Evolutionary conservation across 2,888 invertebrate species (phyloP).

Genomic region (Cylloceria caligata): DNA sequence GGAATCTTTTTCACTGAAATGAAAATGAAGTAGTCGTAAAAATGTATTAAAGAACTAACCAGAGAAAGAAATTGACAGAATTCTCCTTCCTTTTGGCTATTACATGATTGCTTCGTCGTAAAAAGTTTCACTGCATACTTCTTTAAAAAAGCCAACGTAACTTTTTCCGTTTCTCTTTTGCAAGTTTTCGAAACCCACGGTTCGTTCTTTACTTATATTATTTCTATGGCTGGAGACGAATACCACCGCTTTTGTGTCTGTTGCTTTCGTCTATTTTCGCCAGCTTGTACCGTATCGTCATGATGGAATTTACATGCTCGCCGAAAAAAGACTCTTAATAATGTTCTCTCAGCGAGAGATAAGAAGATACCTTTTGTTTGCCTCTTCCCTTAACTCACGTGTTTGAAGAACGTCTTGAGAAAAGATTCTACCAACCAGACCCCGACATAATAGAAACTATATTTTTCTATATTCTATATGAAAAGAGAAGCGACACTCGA

Average conservation of each 20-base stretch:
- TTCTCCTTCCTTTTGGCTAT: neutral
- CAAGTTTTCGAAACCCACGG: constrained; percentile 4
- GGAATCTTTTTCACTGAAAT: too few species aligned
- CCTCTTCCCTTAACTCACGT: neutral
- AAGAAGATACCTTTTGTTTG: neutral
- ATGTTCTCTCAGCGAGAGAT: neutral
- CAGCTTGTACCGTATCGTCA: neutral
- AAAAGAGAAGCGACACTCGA: neutral
- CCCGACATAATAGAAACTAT: constrained; percentile 3
- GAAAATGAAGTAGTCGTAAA: neutral
- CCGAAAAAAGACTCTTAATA: constrained; percentile 4
- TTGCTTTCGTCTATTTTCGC: constrained; percentile 5
- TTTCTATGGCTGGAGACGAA: constrained; percentile 1
- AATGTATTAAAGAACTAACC: neutral
- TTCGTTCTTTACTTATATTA: neutral
- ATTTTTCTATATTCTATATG: neutral
- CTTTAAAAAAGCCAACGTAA: neutral
- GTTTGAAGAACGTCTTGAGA: neutral
- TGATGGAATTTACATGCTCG: constrained; percentile 16
- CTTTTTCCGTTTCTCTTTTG: neutral
- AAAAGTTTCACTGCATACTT: constrained; percentile 8
- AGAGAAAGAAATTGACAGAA: neutral
- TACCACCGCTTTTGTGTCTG: neutral
- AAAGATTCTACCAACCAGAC: constrained; percentile 8
- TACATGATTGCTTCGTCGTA: neutral